phyloP scores from a whole-genome alignment of 2,797 vertebrate species.

The Sitta carolinensis region DNA sequence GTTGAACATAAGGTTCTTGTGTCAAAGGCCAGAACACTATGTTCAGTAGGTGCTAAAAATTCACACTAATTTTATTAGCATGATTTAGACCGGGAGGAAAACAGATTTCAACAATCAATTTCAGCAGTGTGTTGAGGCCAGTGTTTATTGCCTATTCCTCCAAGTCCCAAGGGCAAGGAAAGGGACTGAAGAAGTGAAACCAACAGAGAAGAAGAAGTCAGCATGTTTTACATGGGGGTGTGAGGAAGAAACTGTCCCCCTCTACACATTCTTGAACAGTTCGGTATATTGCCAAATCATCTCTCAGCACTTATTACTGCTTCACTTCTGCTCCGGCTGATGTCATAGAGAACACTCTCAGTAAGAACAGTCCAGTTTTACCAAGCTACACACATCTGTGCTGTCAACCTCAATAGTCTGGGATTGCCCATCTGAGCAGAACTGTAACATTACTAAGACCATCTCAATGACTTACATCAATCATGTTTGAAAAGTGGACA shows the following conservation, averaged over 20 bases:
- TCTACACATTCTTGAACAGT: not conserved
- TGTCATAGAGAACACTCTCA: not conserved
- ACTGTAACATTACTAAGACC: not conserved
- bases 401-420: not conserved
- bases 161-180: not conserved
- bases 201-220: not conserved
- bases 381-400: not conserved
- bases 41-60: not conserved
- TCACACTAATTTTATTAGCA: not conserved
- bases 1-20: not conserved
- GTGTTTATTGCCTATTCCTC: not conserved
- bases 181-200: not conserved
- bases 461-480: not conserved
- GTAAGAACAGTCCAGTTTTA: not conserved
- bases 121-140: not conserved
- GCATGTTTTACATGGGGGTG: not conserved
- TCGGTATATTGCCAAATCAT: not conserved
- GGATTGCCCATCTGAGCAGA: not conserved
- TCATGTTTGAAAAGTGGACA: not conserved
- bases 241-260: not conserved
- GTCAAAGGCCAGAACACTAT: not conserved
- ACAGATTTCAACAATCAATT: not conserved
- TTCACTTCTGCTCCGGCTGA: not conserved
- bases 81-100: not conserved
- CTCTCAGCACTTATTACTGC: not conserved